Conservation (phyloP, 2,888 invertebrate genomes). For the Aproaerema taeniolella region DNA sequence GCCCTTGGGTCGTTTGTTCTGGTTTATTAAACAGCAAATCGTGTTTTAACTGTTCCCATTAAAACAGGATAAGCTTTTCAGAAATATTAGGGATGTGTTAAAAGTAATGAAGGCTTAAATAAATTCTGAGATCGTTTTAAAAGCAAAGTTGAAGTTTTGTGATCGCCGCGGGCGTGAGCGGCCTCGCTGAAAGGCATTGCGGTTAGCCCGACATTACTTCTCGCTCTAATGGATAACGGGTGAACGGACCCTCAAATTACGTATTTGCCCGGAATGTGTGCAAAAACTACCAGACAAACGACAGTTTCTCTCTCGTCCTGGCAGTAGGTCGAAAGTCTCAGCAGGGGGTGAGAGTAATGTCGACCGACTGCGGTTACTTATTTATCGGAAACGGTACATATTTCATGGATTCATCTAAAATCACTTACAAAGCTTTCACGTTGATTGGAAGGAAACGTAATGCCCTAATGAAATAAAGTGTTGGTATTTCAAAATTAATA, state of each 20-base stretch:
- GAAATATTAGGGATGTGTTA: background rate
- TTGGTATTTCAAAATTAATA: conserved; percentile 16
- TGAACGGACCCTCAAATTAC: conserved; percentile 10
- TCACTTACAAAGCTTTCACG: conserved; percentile 6
- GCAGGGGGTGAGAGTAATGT: conserved; percentile 2
- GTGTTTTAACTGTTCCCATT: no score
- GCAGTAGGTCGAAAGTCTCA: conserved; percentile 1
- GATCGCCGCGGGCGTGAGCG: conserved; percentile 27
- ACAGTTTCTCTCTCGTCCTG: conserved; percentile 5
- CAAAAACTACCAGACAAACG: conserved; percentile 5
- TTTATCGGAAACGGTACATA: conserved; percentile 1
- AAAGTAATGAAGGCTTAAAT: conserved; percentile 33
- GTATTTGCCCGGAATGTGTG: background rate
- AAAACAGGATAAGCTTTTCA: no score
- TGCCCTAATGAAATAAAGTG: conserved; percentile 15
- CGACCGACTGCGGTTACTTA: background rate
- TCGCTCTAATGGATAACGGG: conserved; percentile 22
- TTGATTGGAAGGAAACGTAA: conserved; percentile 11
- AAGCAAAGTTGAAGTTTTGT: conserved; percentile 41
- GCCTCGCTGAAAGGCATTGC: conserved; percentile 23
- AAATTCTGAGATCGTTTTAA: conserved; percentile 38
- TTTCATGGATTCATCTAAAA: conserved; percentile 3
- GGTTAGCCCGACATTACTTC: conserved; percentile 15
- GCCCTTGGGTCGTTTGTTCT: background rate
- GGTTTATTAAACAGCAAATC: background rate